Evolutionary conservation across 2,113 vertebrate species (phyloP).

Genomic region (Microcebus jonahi): DNA sequence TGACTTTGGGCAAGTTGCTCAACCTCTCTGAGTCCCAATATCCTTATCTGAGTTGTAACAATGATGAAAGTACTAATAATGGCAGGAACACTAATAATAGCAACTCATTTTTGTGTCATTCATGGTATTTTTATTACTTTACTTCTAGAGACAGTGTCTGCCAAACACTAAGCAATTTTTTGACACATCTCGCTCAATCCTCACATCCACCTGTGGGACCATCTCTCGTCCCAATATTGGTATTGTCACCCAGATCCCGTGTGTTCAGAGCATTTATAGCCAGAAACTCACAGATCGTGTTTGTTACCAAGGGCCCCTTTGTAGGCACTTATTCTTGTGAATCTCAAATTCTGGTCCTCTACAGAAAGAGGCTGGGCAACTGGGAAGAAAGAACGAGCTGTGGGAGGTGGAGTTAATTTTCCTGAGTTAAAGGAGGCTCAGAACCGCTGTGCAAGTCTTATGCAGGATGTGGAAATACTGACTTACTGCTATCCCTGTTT

Average conservation of each 20-base stretch:
- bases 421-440: not conserved
- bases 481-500: conserved; percentile 60
- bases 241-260: not conserved
- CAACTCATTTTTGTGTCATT: not conserved
- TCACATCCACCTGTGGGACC: not conserved
- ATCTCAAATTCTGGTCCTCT: not conserved
- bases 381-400: not conserved
- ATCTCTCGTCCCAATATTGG: no score
- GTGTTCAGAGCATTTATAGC: not conserved
- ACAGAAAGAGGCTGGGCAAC: not conserved
- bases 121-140: not conserved
- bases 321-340: not conserved
- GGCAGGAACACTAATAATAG: not conserved
- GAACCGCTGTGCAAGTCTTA: not conserved
- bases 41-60: not conserved
- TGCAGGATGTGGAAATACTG: not conserved
- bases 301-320: not conserved
- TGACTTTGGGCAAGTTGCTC: not conserved
- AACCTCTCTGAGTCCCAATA: not conserved
- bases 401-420: not conserved
- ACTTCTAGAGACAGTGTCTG: not conserved
- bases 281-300: not conserved
- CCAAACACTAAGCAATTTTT: not conserved
- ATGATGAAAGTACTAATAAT: not conserved
- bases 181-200: not conserved